Evolutionary conservation across 2,888 invertebrate genomes (phyloP), one percentile per base, ranked within the genome.

Genomic region (Caenorhabditis sp.): DNA sequence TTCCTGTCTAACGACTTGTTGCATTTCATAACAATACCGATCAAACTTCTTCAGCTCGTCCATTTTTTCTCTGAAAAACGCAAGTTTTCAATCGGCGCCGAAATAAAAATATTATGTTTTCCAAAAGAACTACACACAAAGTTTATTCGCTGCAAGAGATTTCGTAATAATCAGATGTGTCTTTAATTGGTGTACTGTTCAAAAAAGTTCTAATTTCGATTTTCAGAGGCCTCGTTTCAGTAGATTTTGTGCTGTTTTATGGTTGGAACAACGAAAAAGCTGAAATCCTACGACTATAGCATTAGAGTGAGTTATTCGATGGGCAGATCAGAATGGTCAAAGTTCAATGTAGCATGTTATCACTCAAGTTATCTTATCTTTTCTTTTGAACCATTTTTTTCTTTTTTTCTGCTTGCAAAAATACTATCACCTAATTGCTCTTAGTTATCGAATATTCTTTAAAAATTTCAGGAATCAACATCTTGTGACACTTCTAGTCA

Each of bases 261-360:
- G 55, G 8, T 14, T 24, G 55, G 17, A 12, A 55, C 10, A 26
- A 36, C 57, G 36, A 67, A 67, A 37, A 53, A 64, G 51, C 63
- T 72, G 17, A 72, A 64, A 67, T 72, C 71, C 27, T 72, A 62
- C 64, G 67, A 67, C 58, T 73, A 73, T 57, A 73, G 54, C 31
- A 61, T 72, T 6, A 60, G 63, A 36, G 71, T 67, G 19, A 62
- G 66, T 59, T 19, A 50, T 43, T 43, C 27, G 17, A 17, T n/a
- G n/a, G n/a, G n/a, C n/a, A 21, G 24, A 27, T 55, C 27, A 26
- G 3, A 26, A 26, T 8, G 55, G 24, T 55, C 55, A 27, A 55
- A 55, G 55, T 21, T 6, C 51, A 23, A 24, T 55, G 31, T 31
- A 31, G 31, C 31, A 31, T 10, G 55, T 55, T 55, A 26, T 55